Percentiles rank a stretch among this genome's conserved stretches.
Evolutionary conservation across 1,140 invertebrate genomes (phyloP).

Genomic region (Globodera ellingtonae): DNA sequence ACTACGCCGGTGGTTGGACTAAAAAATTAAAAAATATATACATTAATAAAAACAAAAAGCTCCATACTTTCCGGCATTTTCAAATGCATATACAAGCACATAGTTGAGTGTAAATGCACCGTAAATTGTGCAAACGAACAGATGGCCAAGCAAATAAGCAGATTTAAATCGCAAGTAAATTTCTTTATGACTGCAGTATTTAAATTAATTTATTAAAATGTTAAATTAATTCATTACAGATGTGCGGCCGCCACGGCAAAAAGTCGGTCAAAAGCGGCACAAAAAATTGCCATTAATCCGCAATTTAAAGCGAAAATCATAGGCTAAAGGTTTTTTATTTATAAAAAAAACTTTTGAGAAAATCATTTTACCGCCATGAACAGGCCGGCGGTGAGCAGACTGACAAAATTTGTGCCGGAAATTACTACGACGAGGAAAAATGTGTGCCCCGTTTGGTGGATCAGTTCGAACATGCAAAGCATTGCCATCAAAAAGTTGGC

Average conservation of each 20-base stretch:
- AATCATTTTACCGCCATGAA: background rate
- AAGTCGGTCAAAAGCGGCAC: too few relatives aligned
- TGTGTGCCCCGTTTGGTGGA: slow-evolving; percentile 21
- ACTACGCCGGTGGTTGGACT: too few relatives aligned
- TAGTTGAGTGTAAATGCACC: slow-evolving; percentile 13
- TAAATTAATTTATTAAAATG: background rate
- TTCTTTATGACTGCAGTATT: background rate
- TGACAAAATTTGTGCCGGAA: slow-evolving; percentile 2
- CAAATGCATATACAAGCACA: background rate
- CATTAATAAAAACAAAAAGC: background rate
- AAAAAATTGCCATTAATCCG: too few relatives aligned
- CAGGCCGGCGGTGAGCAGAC: background rate
- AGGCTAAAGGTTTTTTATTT: too few relatives aligned
- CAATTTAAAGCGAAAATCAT: too few relatives aligned
- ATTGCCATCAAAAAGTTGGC: slow-evolving; percentile 28
- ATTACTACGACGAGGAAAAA: slow-evolving; percentile 3
- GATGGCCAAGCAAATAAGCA: slow-evolving; percentile 8
- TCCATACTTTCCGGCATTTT: slow-evolving; percentile 12
- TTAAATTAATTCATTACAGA: too few relatives aligned
- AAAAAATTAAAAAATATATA: too few relatives aligned
- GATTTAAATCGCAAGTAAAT: slow-evolving; percentile 9
- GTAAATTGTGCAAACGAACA: slow-evolving; percentile 8
- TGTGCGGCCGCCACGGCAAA: background rate
- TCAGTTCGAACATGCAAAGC: slow-evolving; percentile 17
- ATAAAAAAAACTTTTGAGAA: too few relatives aligned